Evolutionary conservation across 2,797 vertebrate species (phyloP).

Genomic region (Rhinichthys osculus): DNA sequence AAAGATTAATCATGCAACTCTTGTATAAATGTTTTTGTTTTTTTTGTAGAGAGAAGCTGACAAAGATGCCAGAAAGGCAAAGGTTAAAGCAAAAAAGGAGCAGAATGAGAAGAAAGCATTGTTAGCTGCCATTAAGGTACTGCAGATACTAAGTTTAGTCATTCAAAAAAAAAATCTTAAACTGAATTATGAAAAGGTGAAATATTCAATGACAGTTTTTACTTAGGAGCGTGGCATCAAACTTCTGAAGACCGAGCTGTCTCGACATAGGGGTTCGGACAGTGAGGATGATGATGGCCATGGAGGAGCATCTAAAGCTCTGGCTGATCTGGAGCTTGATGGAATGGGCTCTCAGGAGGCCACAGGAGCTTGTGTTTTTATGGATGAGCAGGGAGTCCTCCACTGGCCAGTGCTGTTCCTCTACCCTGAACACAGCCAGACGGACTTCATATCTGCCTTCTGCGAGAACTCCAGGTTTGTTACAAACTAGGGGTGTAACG

Average conservation of each 20-base stretch:
- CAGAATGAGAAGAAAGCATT: constrained; percentile 76
- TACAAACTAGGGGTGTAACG: too few relatives aligned
- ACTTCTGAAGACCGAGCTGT: constrained; percentile 67
- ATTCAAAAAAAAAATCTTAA: background rate
- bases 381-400: constrained; percentile 84
- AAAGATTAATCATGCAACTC: background rate
- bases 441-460: constrained; percentile 92
- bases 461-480: constrained; percentile 87
- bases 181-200: background rate
- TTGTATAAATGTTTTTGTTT: background rate
- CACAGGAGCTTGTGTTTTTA: constrained; percentile 79
- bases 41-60: constrained; percentile 82
- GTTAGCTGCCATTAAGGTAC: constrained; percentile 79
- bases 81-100: constrained; percentile 82
- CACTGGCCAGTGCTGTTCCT: constrained; percentile 95
- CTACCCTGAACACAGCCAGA: constrained; percentile 93
- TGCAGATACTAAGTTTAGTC: background rate
- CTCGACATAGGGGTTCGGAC: constrained; percentile 65
- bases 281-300: constrained; percentile 76
- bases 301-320: constrained; percentile 59
- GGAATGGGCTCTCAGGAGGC: constrained; percentile 79
- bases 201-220: background rate
- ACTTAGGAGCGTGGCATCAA: constrained; percentile 86
- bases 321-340: constrained; percentile 76
- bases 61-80: constrained; percentile 88